A percentile compares a stretch with the other conserved stretches of the same genome.
These are phyloP conservation scores for Drosophila mettleri DNA, from an alignment of 2,888 invertebrate species.

Conservation along the genomic window DNA sequence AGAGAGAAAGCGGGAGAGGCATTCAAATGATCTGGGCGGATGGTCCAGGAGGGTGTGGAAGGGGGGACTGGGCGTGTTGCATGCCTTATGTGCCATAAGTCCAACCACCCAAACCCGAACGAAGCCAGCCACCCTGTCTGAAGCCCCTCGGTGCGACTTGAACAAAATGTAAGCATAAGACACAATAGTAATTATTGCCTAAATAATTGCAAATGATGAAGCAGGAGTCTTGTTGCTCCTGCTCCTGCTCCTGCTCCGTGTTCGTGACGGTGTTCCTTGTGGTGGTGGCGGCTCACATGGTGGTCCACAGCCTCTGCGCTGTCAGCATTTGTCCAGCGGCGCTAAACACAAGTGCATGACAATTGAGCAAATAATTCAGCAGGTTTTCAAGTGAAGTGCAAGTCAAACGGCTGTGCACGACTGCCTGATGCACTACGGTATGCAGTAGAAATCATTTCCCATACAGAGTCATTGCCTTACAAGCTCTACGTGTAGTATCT, in stretches of 20 bases:
- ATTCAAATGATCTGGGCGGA: constrained; percentile 47
- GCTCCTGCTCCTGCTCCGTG: constrained; percentile 3
- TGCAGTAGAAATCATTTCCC: too few relatives aligned
- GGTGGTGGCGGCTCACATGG: constrained; percentile 54
- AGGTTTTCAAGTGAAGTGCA: constrained; percentile 31
- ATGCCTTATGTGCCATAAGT: constrained; percentile 41
- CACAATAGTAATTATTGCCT: constrained; percentile 84
- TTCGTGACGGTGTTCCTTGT: constrained; percentile 22
- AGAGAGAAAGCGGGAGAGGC: background rate
- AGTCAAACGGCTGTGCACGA: constrained; percentile 2
- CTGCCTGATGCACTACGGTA: constrained; percentile 18
- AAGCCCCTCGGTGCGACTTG: constrained; percentile 12
- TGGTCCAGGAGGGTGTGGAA: constrained; percentile 21
- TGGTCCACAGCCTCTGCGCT: constrained; percentile 45
- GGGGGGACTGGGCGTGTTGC: constrained; percentile 59
- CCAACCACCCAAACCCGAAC: constrained; percentile 1
- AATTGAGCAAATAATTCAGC: constrained; percentile 57
- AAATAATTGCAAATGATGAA: constrained; percentile 83
- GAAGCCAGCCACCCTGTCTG: background rate
- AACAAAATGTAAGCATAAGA: constrained; percentile 80
- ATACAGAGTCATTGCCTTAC: background rate
- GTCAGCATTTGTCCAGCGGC: constrained; percentile 58
- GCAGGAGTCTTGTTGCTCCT: constrained; percentile 40
- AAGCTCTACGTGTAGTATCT: background rate
- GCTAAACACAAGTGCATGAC: constrained; percentile 64